Conservation (phyloP, 2,113 vertebrate genomes). For the Oncorhynchus clarkii region DNA sequence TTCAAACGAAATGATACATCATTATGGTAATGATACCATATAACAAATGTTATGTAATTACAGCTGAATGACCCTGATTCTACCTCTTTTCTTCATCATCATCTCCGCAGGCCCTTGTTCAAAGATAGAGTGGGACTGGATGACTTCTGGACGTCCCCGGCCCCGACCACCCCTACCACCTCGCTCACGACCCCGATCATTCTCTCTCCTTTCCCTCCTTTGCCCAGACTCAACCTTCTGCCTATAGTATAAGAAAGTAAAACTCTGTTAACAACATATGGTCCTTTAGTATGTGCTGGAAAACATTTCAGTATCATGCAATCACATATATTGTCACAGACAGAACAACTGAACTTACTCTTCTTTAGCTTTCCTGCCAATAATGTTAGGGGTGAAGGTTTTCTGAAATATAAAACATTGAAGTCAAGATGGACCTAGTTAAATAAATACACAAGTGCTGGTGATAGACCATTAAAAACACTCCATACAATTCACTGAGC, state of each 20-base stretch:
- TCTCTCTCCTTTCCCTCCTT: conserved; percentile 82
- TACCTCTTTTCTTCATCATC: conserved; percentile 90
- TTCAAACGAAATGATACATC: not conserved
- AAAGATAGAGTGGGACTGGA: conserved; percentile 97
- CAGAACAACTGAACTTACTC: conserved; percentile 82
- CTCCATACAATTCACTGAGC: not conserved
- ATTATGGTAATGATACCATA: not conserved
- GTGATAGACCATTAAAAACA: too few species aligned
- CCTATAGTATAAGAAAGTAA: not conserved
- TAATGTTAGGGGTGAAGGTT: conserved; percentile 97
- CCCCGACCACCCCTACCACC: conserved; percentile 87
- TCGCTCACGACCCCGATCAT: conserved; percentile 79
- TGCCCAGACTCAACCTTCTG: conserved; percentile 79
- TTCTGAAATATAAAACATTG: conserved; percentile 76
- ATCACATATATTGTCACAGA: not conserved
- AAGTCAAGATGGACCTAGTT: conserved; percentile 13
- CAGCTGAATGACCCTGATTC: not conserved
- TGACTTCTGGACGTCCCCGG: conserved; percentile 82
- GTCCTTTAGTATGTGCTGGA: not conserved
- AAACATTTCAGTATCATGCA: too few species aligned
- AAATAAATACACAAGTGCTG: not conserved
- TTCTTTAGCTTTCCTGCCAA: conserved; percentile 91
- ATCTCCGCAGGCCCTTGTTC: conserved; percentile 94
- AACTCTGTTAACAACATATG: not conserved
- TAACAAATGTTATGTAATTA: not conserved